A percentile compares a stretch with the other conserved stretches of the same genome.
Evolutionary conservation across 1,140 invertebrate species (phyloP).

Genomic region (Temnothorax longispinosus): DNA sequence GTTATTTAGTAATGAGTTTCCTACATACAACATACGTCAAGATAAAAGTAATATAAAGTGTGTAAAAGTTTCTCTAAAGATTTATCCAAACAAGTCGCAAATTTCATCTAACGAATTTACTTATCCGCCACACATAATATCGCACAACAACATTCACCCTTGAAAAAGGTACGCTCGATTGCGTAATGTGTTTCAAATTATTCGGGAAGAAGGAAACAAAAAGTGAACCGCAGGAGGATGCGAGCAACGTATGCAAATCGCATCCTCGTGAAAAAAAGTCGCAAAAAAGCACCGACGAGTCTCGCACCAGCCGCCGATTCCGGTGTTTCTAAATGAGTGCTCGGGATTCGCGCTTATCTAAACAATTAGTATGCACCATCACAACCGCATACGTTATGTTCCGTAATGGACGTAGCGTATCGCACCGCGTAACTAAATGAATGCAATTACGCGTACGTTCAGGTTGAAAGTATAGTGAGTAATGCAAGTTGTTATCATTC

Average conservation of each 20-base stretch:
- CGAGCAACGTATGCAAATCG: constrained; percentile 37
- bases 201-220: background rate
- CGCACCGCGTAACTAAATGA: constrained; percentile 3
- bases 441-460: background rate
- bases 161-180: background rate
- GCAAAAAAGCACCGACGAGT: background rate
- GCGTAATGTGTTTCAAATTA: constrained; percentile 30
- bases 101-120: background rate
- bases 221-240: background rate
- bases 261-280: background rate
- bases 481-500: background rate
- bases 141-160: background rate
- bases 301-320: background rate
- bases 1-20: too few species aligned
- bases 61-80: too few species aligned
- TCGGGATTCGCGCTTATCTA: constrained; percentile 52
- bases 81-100: background rate
- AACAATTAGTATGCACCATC: constrained; percentile 54
- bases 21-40: background rate
- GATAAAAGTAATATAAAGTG: too few species aligned
- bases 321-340: constrained; percentile 33
- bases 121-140: background rate
- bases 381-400: constrained; percentile 23
- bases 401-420: constrained; percentile 37
- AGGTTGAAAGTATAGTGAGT: background rate